phyloP scores from a whole-genome alignment of 1,140 invertebrate genomes.

The Dendroctonus valens region DNA sequence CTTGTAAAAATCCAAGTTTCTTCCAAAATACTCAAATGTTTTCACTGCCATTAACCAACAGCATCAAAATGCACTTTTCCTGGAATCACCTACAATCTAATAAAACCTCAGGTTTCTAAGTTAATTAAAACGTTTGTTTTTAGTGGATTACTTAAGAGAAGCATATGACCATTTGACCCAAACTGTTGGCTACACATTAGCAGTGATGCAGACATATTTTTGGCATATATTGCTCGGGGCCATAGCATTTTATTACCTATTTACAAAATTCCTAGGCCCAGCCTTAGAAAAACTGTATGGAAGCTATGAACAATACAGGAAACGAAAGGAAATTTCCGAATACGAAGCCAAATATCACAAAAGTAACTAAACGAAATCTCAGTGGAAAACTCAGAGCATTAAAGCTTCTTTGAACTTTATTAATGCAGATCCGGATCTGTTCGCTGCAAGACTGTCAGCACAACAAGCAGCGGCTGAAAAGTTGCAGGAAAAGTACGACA shows the following conservation, averaged over 20 bases:
- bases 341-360: constrained; percentile 54
- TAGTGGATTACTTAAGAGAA: background rate
- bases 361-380: constrained; percentile 38
- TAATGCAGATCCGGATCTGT: constrained; percentile 51
- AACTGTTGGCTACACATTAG: background rate
- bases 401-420: constrained; percentile 5
- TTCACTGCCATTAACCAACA: no score
- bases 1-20: no score
- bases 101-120: background rate
- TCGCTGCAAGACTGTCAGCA: constrained; percentile 42
- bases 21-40: no score
- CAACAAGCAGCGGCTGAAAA: constrained; percentile 47
- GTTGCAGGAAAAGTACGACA: constrained; percentile 51
- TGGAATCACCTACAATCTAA: background rate
- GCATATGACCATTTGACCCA: background rate
- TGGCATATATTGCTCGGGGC: constrained; percentile 36
- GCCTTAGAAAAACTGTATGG: constrained; percentile 9
- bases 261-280: constrained; percentile 31
- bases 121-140: background rate
- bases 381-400: background rate
- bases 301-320: constrained; percentile 28
- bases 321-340: constrained; percentile 45
- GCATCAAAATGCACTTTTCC: no score
- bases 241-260: constrained; percentile 28
- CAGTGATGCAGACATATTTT: constrained; percentile 32